These are phyloP conservation scores for Crocodylus rhombifer DNA, from an alignment of 2,797 vertebrate genomes.

Conservation along the genomic window DNA sequence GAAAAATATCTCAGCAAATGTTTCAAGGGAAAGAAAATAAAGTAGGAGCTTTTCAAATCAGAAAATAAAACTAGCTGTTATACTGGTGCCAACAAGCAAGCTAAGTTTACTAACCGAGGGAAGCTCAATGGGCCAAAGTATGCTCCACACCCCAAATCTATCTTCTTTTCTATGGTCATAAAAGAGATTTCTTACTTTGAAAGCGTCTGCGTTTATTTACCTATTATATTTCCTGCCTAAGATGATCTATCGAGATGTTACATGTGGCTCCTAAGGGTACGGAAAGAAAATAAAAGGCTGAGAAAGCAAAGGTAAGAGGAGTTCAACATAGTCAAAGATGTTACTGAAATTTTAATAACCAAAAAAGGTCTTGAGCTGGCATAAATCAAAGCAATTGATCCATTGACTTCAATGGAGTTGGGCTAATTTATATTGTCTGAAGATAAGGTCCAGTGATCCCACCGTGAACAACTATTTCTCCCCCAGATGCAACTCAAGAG, in stretches of 20 bases:
- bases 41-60: background rate
- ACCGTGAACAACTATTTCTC: accelerated
- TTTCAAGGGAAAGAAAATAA: background rate
- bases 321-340: background rate
- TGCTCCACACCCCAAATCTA: background rate
- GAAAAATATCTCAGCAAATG: background rate
- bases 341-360: constrained; percentile 15
- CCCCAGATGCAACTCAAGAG: background rate
- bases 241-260: background rate
- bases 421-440: background rate
- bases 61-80: background rate
- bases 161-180: background rate
- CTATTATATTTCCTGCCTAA: background rate
- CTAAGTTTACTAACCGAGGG: background rate
- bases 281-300: background rate
- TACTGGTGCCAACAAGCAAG: background rate
- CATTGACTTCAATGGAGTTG: background rate
- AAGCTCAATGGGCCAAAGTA: background rate
- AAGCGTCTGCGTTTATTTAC: background rate
- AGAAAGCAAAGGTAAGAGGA: background rate
- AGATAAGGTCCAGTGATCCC: background rate
- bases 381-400: background rate
- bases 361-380: background rate
- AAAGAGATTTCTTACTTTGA: background rate
- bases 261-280: background rate